Evolutionary conservation across 2,113 vertebrate genomes (phyloP).

Genomic region (Pygoscelis antarcticus): DNA sequence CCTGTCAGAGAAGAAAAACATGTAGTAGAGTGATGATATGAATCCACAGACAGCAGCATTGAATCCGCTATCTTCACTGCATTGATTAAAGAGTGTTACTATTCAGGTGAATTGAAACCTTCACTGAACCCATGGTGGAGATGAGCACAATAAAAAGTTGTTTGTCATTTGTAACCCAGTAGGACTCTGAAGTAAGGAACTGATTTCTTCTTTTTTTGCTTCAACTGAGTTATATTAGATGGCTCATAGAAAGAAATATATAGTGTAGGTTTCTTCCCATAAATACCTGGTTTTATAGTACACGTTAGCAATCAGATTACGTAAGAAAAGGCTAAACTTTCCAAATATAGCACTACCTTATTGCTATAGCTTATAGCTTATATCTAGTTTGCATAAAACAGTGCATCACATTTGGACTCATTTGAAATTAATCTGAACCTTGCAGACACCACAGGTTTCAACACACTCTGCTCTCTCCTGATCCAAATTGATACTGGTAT

Average conservation of each 20-base stretch:
- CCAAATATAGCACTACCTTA: background rate
- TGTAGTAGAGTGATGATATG: slow-evolving; percentile 6
- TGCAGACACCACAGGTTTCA: background rate
- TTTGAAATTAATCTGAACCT: background rate
- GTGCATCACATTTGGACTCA: background rate
- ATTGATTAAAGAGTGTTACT: slow-evolving; percentile 41
- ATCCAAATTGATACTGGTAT: background rate
- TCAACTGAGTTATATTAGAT: background rate
- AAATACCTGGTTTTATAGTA: background rate
- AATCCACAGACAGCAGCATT: background rate
- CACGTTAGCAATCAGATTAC: background rate
- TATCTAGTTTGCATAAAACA: background rate
- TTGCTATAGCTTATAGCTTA: background rate
- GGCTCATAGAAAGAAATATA: background rate
- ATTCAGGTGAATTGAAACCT: slow-evolving; percentile 33
- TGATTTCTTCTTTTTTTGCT: background rate
- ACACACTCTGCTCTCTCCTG: background rate
- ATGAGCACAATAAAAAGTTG: slow-evolving; percentile 12
- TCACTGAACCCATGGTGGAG: background rate
- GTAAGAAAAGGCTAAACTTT: background rate
- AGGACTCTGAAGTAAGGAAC: background rate
- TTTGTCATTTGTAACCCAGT: background rate
- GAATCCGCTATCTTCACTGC: background rate
- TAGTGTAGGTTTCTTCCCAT: background rate
- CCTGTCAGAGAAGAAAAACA: slow-evolving; percentile 57